These are phyloP conservation scores for Galeopsomyia nigrocyanea DNA, from an alignment of 2,888 invertebrate species.

Conservation along the genomic window DNA sequence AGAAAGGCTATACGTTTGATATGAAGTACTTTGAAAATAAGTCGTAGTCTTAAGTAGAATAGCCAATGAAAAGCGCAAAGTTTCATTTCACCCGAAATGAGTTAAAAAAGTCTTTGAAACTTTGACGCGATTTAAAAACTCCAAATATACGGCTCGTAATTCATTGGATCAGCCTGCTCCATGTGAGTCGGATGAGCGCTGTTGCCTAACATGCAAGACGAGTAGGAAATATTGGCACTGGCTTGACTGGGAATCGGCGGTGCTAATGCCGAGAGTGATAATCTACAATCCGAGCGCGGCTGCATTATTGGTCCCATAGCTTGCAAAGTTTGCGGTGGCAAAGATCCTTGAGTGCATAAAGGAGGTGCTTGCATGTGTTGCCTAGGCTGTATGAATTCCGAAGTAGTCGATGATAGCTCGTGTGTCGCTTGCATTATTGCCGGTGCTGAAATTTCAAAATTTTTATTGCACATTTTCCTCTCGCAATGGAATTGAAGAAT, in stretches of 20 bases:
- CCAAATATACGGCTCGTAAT: slow-evolving; percentile 67
- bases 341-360: slow-evolving; percentile 45
- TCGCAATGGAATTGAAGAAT: too few relatives aligned
- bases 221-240: slow-evolving; percentile 57
- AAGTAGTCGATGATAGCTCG: slow-evolving; percentile 51
- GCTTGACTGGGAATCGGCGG: slow-evolving; percentile 52
- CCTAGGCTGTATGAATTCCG: slow-evolving; percentile 30
- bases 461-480: not conserved
- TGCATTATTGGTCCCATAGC: slow-evolving; percentile 61
- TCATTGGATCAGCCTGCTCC: slow-evolving; percentile 64
- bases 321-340: slow-evolving; percentile 37
- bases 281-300: slow-evolving; percentile 62
- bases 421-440: slow-evolving; percentile 60
- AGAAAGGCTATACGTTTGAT: slow-evolving; percentile 24
- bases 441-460: slow-evolving; percentile 57
- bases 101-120: not conserved
- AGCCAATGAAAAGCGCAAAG: too few relatives aligned
- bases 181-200: slow-evolving; percentile 59
- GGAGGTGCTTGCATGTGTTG: slow-evolving; percentile 35
- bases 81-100: too few relatives aligned
- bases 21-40: slow-evolving; percentile 14
- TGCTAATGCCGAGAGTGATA: slow-evolving; percentile 53
- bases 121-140: slow-evolving; percentile 57
- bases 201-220: slow-evolving; percentile 64
- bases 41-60: too few relatives aligned